Base-by-base conservation (phyloP, 2,113 vertebrate species). In the Gallinago paraguaiae region DNA sequence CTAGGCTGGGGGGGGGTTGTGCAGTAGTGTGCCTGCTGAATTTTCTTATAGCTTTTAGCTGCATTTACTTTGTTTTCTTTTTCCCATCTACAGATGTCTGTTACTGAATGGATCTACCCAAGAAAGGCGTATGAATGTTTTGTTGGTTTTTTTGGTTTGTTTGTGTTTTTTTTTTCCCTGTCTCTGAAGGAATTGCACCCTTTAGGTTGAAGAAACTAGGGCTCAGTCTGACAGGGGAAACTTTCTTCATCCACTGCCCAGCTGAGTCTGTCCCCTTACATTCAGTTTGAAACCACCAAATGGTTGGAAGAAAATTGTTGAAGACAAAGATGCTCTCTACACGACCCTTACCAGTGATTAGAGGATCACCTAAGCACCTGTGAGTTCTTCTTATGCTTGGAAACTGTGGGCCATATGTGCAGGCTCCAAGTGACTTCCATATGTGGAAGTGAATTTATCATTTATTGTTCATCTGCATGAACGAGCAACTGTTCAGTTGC, bases 151-250 rank as follows among this genome's bases (percentile, higher is more conserved):
- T 48, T 48, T 45, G 43, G 17, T 46, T 20, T 46, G 18, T 46
- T 46, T 46, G 17, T 39, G 10, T 10, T 45, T 59, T 54, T 37
- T 45, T 35, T 43, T 6, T 4, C 27, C 41, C 41, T 9, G 5
- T 27, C 35, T 86, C 65, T 69, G 69, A 83, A 81, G 71, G 28
- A 70, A 78, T 5, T 30, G 6, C 19, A 50, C 46, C 6, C 22
- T 83, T 77, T 33, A 83, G 41, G 33, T 74, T 7, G 14, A 92
- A 86, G 33, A 37, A 86, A 51, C 39, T 28, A 56, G 30, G 17
- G 53, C 48, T 92, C 59, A 28, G 48, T 37, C 50, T 0, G 3
- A 65, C 51, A 65, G 5, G 0, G 0, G 33, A 78, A 86, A 63
- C 33, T 71, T 86, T 4, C 33, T 65, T 76, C 78, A 45, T 17